Conservation (phyloP, 2,888 invertebrate species). For the Amorpha juglandis region DNA sequence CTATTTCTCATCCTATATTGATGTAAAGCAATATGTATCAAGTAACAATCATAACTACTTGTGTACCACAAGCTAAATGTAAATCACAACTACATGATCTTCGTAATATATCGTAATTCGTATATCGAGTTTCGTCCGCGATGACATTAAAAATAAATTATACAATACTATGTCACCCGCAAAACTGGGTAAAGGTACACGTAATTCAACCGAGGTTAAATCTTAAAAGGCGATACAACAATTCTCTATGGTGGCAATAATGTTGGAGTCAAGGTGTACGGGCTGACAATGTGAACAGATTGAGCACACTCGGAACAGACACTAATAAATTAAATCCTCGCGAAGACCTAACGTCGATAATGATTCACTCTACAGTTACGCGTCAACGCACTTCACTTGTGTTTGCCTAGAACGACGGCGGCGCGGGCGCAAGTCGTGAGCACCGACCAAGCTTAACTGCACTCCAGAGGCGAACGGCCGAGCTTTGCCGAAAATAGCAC, state of each 20-base stretch:
- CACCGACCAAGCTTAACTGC: conserved; percentile 71
- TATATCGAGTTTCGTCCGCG: conserved; percentile 86
- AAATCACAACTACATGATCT: conserved; percentile 86
- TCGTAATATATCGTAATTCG: conserved; percentile 88
- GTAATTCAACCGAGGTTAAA: conserved; percentile 71
- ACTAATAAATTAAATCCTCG: conserved; percentile 63
- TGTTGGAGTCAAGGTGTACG: conserved; percentile 77
- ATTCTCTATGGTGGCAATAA: conserved; percentile 67
- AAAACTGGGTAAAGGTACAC: conserved; percentile 76
- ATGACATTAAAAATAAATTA: conserved; percentile 80
- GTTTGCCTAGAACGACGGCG: conserved; percentile 58
- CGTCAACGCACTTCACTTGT: conserved; percentile 81
- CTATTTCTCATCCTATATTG: conserved; percentile 35
- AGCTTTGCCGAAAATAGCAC: conserved; percentile 77
- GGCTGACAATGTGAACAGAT: conserved; percentile 57
- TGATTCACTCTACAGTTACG: conserved; percentile 81
- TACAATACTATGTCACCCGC: conserved; percentile 60
- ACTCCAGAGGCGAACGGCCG: conserved; percentile 75
- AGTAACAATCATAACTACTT: conserved; percentile 30
- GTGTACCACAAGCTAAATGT: conserved; percentile 73
- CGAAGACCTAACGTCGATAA: conserved; percentile 63
- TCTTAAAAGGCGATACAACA: conserved; percentile 78
- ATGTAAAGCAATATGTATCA: conserved; percentile 7
- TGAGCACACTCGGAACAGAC: conserved; percentile 73
- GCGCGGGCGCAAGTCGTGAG: conserved; percentile 67